Base-by-base conservation (phyloP, 2,113 vertebrate species). In the Elachura formosa region DNA sequence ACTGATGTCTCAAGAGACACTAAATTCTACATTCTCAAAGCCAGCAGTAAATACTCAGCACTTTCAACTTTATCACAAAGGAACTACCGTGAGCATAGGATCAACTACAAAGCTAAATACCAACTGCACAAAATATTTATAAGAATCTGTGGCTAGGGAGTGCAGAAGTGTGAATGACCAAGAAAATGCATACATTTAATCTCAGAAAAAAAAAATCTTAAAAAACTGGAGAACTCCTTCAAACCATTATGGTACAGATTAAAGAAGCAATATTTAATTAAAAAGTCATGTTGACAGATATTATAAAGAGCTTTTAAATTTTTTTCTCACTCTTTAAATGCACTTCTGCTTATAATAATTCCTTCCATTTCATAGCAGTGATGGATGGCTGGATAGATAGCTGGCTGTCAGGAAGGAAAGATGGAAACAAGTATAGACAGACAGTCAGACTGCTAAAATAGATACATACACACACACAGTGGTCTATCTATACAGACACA, bases 71-170 rank as follows among this genome's bases (percentile, higher is more conserved):
- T 8, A 71, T 38, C 77, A 72, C 48, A 77, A 67, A 83, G 8
- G 51, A 81, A 17, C 40, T 77, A 73, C 14, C 0, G 0, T 0
- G 2, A 84, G 22, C 1, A 2, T 1, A 91, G 66, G 41, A 72
- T 23, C 19, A 87, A 33, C 77, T 75, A 61, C 40, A 79, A 74
- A 87, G 67, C 33, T 69, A 52, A 89, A 62, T 12, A 91, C 2
- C 33, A 61, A 31, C 26, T 58, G 48, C 28, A 17, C 56, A 82
- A 38, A 76, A 36, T 46, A 84, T 43, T 71, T 49, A 31, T 31
- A 92, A 73, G 81, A 92, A 78, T 34, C 20, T 79, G 10, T 41
- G 54, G 49, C 45, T 54, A 25, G 14, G 13, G 68, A 80, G 28
- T 36, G 14, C 20, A 49, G 17, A 74, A 84, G 12, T 38, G 14